A percentile compares a stretch with the other conserved stretches of the same genome.
Evolutionary conservation across 2,113 vertebrate species (phyloP).

Genomic region (Cebus imitator): DNA sequence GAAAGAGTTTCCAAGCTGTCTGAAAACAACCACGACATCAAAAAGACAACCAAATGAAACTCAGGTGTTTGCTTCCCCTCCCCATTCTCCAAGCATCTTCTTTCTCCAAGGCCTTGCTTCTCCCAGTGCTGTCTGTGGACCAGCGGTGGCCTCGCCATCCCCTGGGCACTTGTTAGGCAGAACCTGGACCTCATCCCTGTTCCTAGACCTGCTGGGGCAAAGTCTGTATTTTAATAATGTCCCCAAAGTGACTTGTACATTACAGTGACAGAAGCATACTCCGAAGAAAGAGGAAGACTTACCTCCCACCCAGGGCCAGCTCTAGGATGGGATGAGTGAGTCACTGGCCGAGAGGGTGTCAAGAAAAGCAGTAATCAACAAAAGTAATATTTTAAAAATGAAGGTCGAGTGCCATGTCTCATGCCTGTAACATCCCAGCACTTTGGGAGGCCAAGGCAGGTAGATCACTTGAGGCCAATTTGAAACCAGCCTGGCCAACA

Average conservation of each 20-base stretch:
- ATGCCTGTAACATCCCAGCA: too few relatives aligned
- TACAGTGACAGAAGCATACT: not conserved
- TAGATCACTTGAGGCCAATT: too few relatives aligned
- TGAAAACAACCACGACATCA: slow-evolving; percentile 36
- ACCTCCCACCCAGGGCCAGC: not conserved
- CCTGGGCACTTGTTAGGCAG: not conserved
- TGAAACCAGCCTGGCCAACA: too few relatives aligned
- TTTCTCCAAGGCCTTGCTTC: not conserved
- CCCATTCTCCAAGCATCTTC: not conserved
- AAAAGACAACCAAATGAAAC: slow-evolving; percentile 41
- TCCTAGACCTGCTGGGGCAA: not conserved
- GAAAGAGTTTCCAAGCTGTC: slow-evolving; percentile 45
- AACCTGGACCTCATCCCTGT: too few relatives aligned
- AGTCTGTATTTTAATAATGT: not conserved
- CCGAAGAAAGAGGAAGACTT: not conserved
- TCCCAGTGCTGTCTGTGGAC: not conserved
- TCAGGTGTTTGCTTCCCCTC: not conserved
- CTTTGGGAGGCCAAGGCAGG: too few relatives aligned
- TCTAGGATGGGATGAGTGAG: not conserved
- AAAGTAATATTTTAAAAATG: not conserved
- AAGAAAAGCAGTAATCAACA: not conserved
- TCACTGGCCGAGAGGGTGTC: not conserved
- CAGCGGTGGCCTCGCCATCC: too few relatives aligned
- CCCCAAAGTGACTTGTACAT: not conserved
- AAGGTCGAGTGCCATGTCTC: not conserved